A percentile compares a stretch with the other conserved stretches of the same genome.
Evolutionary conservation across 2,113 vertebrate species (phyloP).

Genomic region (Leucopsar rothschildi): DNA sequence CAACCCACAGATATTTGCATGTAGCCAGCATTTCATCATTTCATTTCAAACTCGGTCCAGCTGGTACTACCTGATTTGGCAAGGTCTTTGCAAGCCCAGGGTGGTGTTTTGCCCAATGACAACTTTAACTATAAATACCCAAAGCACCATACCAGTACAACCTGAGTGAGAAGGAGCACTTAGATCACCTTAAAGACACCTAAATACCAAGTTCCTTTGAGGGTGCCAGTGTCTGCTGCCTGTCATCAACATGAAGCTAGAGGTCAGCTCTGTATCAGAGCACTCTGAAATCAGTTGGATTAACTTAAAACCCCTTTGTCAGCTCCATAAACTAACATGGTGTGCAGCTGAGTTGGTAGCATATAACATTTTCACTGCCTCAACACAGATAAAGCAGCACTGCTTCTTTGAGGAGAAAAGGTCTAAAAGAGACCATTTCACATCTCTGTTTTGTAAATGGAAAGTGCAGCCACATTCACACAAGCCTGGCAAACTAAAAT

Average conservation of each 20-base stretch:
- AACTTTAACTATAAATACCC: neutral
- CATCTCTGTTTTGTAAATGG: neutral
- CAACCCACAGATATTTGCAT: neutral
- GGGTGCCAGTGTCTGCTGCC: neutral
- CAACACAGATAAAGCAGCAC: neutral
- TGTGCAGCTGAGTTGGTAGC: neutral
- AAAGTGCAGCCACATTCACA: neutral
- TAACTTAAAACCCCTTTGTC: conserved; percentile 8
- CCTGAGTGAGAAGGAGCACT: neutral
- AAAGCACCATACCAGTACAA: neutral
- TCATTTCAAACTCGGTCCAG: neutral
- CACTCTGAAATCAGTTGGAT: neutral
- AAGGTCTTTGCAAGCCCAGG: neutral
- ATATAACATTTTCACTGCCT: neutral
- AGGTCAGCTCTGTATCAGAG: neutral
- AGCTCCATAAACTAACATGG: neutral
- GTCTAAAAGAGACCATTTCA: neutral
- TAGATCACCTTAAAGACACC: neutral
- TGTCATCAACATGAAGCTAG: neutral
- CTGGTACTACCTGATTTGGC: conserved; percentile 3
- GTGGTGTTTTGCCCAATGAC: neutral
- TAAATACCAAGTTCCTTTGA: neutral
- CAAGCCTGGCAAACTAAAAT: neutral
- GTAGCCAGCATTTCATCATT: neutral
- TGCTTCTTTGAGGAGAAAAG: neutral